Percentiles rank a stretch among this genome's conserved stretches.
Evolutionary conservation across 2,888 invertebrate genomes (phyloP).

Genomic region (Cerastis leucographa): DNA sequence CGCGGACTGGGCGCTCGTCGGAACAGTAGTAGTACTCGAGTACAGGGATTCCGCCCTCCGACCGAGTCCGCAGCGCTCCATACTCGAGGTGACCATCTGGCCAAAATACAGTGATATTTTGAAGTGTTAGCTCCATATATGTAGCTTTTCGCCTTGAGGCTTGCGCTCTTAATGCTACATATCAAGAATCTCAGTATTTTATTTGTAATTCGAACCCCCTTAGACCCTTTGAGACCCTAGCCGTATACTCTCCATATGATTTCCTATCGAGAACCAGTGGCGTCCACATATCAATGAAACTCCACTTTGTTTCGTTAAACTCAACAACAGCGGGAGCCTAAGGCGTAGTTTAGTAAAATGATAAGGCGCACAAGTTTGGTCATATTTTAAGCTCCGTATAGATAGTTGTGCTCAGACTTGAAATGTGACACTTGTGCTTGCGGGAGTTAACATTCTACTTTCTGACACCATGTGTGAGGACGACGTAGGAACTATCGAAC

Average conservation of each 20-base stretch:
- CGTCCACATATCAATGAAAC: slow-evolving; percentile 74
- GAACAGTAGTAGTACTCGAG: slow-evolving; percentile 30
- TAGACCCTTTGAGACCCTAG: slow-evolving; percentile 49
- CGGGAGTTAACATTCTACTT: slow-evolving; percentile 70
- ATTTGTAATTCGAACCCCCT: slow-evolving; percentile 69
- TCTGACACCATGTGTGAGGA: slow-evolving; percentile 69
- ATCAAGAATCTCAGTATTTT: slow-evolving; percentile 87
- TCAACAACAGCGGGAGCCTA: slow-evolving; percentile 75
- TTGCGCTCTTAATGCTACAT: slow-evolving; percentile 83
- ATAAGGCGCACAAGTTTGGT: slow-evolving; percentile 74
- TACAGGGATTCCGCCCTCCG: slow-evolving; percentile 35
- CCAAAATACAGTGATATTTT: slow-evolving; percentile 68
- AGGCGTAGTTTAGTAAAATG: slow-evolving; percentile 73
- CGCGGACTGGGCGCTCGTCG: slow-evolving; percentile 19
- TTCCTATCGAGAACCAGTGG: slow-evolving; percentile 57
- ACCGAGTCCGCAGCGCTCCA: slow-evolving; percentile 22
- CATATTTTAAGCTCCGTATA: slow-evolving; percentile 75
- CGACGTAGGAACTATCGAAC: slow-evolving; percentile 60
- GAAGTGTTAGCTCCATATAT: slow-evolving; percentile 66
- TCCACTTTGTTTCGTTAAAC: slow-evolving; percentile 59
- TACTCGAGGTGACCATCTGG: slow-evolving; percentile 63
- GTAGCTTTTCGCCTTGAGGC: slow-evolving; percentile 82
- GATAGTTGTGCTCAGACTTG: slow-evolving; percentile 70
- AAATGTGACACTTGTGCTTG: slow-evolving; percentile 79
- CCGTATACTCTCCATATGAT: slow-evolving; percentile 52